Evolutionary conservation across 2,113 vertebrate species (phyloP).

Genomic region (Dipodomys ordii): DNA sequence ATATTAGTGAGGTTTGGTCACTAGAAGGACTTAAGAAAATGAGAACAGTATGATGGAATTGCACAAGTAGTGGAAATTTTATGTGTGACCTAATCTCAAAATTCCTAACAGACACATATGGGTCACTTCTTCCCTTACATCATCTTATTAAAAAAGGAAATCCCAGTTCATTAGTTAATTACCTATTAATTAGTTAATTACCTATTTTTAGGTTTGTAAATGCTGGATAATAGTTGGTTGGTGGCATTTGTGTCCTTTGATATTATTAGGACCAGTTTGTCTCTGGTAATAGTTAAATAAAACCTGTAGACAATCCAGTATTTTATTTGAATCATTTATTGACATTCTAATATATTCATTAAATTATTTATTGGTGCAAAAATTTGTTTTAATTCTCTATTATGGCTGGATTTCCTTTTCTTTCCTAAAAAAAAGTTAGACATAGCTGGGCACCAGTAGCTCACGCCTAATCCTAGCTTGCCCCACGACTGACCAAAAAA

Average conservation of each 20-base stretch:
- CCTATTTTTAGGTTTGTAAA: background rate
- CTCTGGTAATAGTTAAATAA: constrained; percentile 13
- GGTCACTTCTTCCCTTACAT: background rate
- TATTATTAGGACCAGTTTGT: background rate
- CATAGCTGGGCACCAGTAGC: background rate
- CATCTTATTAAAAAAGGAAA: background rate
- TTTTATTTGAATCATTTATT: background rate
- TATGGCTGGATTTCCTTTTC: background rate
- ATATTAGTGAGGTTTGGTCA: background rate
- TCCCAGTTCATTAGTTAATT: background rate
- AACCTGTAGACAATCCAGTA: background rate
- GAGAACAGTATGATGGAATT: background rate
- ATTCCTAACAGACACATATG: background rate
- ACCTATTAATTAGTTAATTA: background rate
- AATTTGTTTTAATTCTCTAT: constrained; percentile 15
- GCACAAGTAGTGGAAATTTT: background rate
- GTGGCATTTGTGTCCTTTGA: background rate
- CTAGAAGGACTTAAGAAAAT: background rate
- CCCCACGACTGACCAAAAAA: too few species aligned
- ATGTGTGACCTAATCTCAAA: background rate
- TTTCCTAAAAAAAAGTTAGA: background rate
- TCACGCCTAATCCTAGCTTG: too few species aligned
- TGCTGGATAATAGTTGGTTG: background rate
- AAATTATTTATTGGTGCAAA: background rate
- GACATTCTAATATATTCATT: constrained; percentile 27